Percentiles rank a stretch among this genome's conserved stretches.
These are phyloP conservation scores for Hirtodrosophila cameraria DNA, from an alignment of 2,888 invertebrate genomes.

Conservation along the genomic window DNA sequence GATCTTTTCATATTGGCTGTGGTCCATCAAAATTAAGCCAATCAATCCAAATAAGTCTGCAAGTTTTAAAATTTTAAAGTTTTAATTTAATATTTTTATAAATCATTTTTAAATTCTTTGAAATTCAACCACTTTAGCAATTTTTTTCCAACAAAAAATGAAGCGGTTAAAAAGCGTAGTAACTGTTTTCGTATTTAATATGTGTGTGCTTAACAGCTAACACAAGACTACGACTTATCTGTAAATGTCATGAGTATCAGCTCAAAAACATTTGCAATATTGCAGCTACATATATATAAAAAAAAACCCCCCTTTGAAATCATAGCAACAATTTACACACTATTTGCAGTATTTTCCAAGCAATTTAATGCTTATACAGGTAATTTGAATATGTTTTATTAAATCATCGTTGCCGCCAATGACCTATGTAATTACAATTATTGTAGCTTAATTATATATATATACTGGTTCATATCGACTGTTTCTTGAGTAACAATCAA, in stretches of 20 bases:
- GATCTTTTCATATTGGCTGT: background rate
- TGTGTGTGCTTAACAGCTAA: too few relatives aligned
- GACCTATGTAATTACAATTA: slow-evolving; percentile 52
- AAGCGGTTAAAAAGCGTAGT: too few relatives aligned
- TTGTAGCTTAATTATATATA: slow-evolving; percentile 36
- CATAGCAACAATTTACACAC: slow-evolving; percentile 26
- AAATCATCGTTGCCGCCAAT: slow-evolving; percentile 28
- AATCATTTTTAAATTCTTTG: too few relatives aligned
- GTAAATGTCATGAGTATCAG: too few relatives aligned
- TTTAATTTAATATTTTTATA: background rate
- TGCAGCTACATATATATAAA: too few relatives aligned
- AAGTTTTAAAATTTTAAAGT: background rate
- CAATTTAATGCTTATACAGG: slow-evolving; percentile 17
- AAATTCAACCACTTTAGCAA: too few relatives aligned
- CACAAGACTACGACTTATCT: too few relatives aligned
- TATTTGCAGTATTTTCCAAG: slow-evolving; percentile 23
- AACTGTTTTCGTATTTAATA: too few relatives aligned
- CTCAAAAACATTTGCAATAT: too few relatives aligned
- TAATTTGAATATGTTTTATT: slow-evolving; percentile 32
- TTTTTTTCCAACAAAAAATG: too few relatives aligned
- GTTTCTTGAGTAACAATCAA: slow-evolving; percentile 21
- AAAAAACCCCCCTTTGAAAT: too few relatives aligned
- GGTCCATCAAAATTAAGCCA: background rate
- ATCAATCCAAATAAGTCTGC: slow-evolving; percentile 1
- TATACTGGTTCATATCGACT: background rate